phyloP scores from a whole-genome alignment of 2,888 invertebrate genomes.

The Tenthredo notha region DNA sequence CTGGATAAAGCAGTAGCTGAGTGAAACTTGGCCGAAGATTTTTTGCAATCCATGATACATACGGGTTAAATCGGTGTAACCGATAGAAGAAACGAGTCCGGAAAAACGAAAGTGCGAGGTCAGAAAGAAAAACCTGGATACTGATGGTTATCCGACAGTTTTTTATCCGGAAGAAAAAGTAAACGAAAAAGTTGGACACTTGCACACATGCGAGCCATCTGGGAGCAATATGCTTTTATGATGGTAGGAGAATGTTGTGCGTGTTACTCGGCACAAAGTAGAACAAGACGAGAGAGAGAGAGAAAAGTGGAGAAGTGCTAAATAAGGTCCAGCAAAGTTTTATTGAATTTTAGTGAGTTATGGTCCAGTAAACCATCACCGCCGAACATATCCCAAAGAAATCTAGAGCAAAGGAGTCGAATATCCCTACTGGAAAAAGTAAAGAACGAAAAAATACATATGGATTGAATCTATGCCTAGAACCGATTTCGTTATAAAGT shows the following conservation, averaged over 20 bases:
- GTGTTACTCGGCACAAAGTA: slow-evolving; percentile 28
- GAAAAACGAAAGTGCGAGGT: neutral
- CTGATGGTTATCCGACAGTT: slow-evolving; percentile 2
- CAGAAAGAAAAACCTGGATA: slow-evolving; percentile 25
- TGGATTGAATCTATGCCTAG: neutral
- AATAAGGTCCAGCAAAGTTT: slow-evolving; percentile 53
- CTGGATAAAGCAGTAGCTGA: neutral
- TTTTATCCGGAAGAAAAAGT: neutral
- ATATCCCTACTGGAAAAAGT: neutral
- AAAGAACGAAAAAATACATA: neutral
- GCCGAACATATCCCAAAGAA: slow-evolving; percentile 22
- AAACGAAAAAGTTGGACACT: slow-evolving; percentile 52
- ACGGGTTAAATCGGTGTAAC: neutral
- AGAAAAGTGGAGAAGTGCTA: slow-evolving; percentile 38
- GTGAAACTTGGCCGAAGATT: neutral
- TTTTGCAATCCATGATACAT: neutral
- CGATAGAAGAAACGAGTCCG: neutral
- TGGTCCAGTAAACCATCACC: slow-evolving; percentile 45
- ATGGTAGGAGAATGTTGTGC: slow-evolving; percentile 29
- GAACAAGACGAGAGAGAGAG: slow-evolving; percentile 13
- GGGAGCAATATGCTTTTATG: slow-evolving; percentile 48
- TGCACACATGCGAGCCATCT: slow-evolving; percentile 40
- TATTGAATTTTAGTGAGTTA: slow-evolving; percentile 55
- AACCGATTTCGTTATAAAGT: neutral
- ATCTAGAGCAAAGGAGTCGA: neutral